Evolutionary conservation across 2,797 vertebrate genomes (phyloP).

Genomic region (Cryptoprocta ferox): DNA sequence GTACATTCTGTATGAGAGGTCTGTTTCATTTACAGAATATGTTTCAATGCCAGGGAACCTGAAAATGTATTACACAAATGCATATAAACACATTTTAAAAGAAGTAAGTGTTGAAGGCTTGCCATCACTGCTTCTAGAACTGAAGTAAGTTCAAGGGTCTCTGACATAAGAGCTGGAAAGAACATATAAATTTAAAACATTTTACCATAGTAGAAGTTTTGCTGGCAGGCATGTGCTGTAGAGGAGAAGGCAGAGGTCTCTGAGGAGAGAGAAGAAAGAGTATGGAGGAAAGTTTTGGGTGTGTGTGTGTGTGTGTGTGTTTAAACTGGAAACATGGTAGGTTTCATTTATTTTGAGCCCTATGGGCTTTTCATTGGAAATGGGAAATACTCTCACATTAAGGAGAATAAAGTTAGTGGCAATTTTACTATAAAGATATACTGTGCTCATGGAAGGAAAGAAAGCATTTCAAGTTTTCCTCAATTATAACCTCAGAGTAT

Average conservation of each 20-base stretch:
- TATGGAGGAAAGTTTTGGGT: background rate
- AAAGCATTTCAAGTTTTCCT: background rate
- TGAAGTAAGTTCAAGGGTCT: constrained; percentile 47
- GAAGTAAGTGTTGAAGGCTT: constrained; percentile 36
- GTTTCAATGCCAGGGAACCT: constrained; percentile 33
- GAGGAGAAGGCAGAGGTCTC: background rate
- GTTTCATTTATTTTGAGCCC: constrained; percentile 29
- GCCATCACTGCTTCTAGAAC: constrained; percentile 49
- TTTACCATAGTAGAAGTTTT: background rate
- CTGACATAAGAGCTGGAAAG: constrained; percentile 62
- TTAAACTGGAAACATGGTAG: constrained; percentile 44
- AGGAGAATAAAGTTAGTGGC: constrained; percentile 26
- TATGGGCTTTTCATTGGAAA: background rate
- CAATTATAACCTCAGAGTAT: background rate
- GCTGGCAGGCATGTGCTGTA: background rate
- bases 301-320: background rate
- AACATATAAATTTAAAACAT: constrained; percentile 49
- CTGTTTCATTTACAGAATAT: background rate
- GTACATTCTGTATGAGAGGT: background rate
- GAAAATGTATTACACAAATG: constrained; percentile 12
- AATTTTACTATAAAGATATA: background rate
- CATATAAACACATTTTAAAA: constrained; percentile 48
- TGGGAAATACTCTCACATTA: constrained; percentile 26
- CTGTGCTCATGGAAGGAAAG: background rate
- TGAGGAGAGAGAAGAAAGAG: background rate